A percentile compares a stretch with the other conserved stretches of the same genome.
phyloP scores from a whole-genome alignment of 2,888 invertebrate genomes.

The Aradus depressus region DNA sequence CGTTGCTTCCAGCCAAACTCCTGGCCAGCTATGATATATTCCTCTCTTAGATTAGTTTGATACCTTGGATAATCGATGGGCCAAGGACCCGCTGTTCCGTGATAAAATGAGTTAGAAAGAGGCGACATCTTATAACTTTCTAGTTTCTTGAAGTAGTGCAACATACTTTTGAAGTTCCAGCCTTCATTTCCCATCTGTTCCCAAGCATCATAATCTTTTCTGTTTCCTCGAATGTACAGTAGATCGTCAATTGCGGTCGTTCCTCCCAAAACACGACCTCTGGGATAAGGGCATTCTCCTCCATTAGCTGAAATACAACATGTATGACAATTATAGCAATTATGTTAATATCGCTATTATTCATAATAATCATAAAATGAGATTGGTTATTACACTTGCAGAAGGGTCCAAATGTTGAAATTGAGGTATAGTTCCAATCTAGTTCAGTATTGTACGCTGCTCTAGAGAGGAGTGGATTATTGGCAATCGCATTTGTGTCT shows the following conservation, averaged over 20 bases:
- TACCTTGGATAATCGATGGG: conserved; percentile 36
- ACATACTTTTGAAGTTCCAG: conserved; percentile 31
- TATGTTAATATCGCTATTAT: no score
- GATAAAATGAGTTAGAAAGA: conserved; percentile 25
- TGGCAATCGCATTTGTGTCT: no score
- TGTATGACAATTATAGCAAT: no score
- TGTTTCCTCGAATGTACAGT: conserved; percentile 38
- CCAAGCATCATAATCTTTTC: conserved; percentile 38
- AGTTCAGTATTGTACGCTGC: no score
- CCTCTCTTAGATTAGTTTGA: conserved; percentile 34
- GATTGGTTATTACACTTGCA: no score
- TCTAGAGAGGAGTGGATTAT: no score
- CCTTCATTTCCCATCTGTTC: conserved; percentile 30
- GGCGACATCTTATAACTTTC: conserved; percentile 30
- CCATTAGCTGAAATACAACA: conserved; percentile 4
- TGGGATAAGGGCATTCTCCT: conserved; percentile 66
- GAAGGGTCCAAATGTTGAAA: no score
- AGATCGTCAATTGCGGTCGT: conserved; percentile 37
- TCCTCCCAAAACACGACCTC: conserved; percentile 38
- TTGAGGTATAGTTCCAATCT: no score
- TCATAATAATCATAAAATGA: no score
- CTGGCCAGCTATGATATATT: conserved; percentile 34
- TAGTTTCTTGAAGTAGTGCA: conserved; percentile 32
- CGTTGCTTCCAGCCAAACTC: conserved; percentile 35
- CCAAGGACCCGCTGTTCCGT: conserved; percentile 34